Evolutionary conservation across 2,797 vertebrate species (phyloP), one percentile per base, ranked within the genome.

Genomic region (Dendrocincla fuliginosa): DNA sequence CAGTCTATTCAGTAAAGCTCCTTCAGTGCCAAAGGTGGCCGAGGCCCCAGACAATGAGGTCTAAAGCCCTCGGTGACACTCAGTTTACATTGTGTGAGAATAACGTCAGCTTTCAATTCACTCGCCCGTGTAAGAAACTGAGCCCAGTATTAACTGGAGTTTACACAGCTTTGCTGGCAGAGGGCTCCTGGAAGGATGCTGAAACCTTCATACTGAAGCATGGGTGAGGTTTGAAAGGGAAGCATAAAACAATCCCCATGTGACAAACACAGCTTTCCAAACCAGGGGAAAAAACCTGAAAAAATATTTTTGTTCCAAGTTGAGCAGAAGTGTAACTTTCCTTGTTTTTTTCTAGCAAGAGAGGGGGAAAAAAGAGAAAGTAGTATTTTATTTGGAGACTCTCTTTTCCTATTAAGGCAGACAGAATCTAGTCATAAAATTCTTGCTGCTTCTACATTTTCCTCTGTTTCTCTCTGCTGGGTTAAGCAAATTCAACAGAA

Each of bases 141-240:
- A 95, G 90, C 73, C 70, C 1, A 0, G 70, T 83, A 85, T 71
- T 78, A 95, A 78, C 89, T 84, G 60, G 67, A 95, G 91, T 95
- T 96, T 91, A 87, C 93, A 92, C 90, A 94, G 92, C 84, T 96
- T 92, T 95, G 63, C 90, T 92, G 91, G 88, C 75, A 83, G 60
- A 95, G 71, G 68, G 57, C 55, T 93, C 55, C 87, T 88, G 84
- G 87, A 94, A 95, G 77, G 71, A 96, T 14, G 12, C 64, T 49
- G 78, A 70, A 73, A 84, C 0, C 0, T 56, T 92, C 77, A 67
- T 0, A 0, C 70, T 85, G 77, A 68, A 64, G 39, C 49, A 83
- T 4, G 39, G 92, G 57, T 69, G 79, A 94, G 88, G 70, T 50
- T 81, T 82, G 79, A 69, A 95, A 92, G n/a, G 73, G 70, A 74